These are phyloP conservation scores for Poeciliopsis gracilis DNA, from an alignment of 2,797 vertebrate genomes.

Conservation along the genomic window DNA sequence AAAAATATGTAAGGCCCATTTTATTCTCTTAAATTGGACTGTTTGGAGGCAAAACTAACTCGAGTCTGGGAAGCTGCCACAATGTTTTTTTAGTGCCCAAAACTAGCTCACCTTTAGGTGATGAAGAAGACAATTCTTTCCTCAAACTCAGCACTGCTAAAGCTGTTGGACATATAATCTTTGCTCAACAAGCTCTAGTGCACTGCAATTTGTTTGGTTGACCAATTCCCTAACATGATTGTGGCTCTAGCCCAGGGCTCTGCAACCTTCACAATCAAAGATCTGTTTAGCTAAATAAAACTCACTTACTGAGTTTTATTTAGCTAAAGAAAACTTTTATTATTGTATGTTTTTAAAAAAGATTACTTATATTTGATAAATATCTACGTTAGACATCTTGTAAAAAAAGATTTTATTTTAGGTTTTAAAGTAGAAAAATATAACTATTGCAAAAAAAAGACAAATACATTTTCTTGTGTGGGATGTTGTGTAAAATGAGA, in stretches of 20 bases:
- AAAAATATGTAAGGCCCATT: background rate
- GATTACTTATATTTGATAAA: background rate
- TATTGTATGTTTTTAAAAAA: background rate
- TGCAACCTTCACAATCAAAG: background rate
- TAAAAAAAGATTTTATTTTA: background rate
- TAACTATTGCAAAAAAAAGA: background rate
- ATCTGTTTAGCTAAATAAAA: background rate
- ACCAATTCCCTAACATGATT: background rate
- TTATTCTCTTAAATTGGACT: background rate
- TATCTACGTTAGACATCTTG: background rate
- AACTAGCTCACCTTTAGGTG: background rate
- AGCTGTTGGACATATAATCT: background rate
- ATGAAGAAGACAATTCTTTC: background rate
- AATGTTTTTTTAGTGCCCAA: background rate
- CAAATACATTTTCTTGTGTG: background rate
- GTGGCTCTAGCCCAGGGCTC: background rate
- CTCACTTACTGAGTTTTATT: background rate
- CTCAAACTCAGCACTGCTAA: background rate
- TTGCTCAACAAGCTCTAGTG: background rate
- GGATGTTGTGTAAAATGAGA: background rate
- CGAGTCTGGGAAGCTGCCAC: background rate
- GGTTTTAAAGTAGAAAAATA: background rate
- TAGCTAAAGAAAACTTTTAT: background rate
- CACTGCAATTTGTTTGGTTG: background rate
- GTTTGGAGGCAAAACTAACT: background rate